Evolutionary conservation across 2,113 vertebrate genomes (phyloP), one percentile per base, ranked within the genome.

Genomic region (Centrocercus urophasianus): DNA sequence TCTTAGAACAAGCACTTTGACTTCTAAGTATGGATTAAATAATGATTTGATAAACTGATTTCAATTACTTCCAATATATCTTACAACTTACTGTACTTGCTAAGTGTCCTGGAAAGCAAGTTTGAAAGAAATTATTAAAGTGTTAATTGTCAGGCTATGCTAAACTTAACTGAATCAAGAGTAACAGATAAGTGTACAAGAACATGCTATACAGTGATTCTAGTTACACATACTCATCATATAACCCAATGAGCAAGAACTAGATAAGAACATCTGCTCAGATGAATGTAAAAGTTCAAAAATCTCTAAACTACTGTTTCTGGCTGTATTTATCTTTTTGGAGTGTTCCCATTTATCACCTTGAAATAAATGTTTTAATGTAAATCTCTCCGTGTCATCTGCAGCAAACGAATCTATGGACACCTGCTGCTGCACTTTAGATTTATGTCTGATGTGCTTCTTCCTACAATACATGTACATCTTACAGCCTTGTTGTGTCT

Each of bases 181-280:
- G 10, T 9, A 20, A 66, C 0, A 61, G 54, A 70, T 48, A 15
- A 3, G n/a, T 0, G 1, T 13, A 67, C n/a, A 87, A 63, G n/a
- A 75, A n/a, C 18, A 20, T 20, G 56, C 18, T n/a, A n/a, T n/a
- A 20, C 18, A 59, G 56, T 13, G 30, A 19, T n/a, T 18, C 56
- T n/a, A n/a, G n/a, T 40, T 28, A 52, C 15, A 54, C 2, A 85
- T 42, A 69, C 54, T 73, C 65, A 73, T 18, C 21, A 32, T 8
- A 22, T 48, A 81, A 73, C 2, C 19, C 7, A 32, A 13, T 7
- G 56, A 70, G n/a, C 27, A 43, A 28, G 12, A 22, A 78, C 6
- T 8, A 3, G 15, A 38, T 12, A 70, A 40, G 27, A 86, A 50
- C 28, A 52, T 9, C 17, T 54, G 34, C 30, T 60, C 22, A 57